These are phyloP conservation scores for Montipora cactus DNA, from an alignment of 64 coral and sea anemone genomes.

Conservation along the genomic window DNA sequence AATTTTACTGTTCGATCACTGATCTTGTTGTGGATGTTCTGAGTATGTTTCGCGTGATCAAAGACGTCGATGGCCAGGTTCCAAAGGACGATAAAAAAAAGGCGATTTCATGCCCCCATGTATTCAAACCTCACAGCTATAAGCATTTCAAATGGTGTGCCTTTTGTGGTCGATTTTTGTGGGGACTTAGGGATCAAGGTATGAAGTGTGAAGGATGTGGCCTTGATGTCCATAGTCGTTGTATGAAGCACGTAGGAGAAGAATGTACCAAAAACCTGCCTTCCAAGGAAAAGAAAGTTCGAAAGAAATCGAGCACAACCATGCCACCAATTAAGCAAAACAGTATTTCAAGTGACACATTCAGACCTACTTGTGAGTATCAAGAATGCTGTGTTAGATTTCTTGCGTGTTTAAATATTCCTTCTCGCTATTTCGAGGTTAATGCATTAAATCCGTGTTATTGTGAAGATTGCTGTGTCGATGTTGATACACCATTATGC, in stretches of 20 bases:
- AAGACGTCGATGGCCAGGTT: constrained; percentile 72
- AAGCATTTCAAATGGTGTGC: constrained; percentile 99
- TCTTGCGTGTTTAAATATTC: constrained; percentile 75
- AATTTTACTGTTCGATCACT: constrained; percentile 71
- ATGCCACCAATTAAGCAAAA: constrained; percentile 42
- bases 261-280: constrained; percentile 66
- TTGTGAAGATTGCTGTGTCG: constrained; percentile 95
- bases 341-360: constrained; percentile 61
- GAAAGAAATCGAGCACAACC: constrained; percentile 43
- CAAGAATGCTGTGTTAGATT: constrained; percentile 92
- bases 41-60: constrained; percentile 74
- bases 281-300: constrained; percentile 57
- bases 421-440: constrained; percentile 81
- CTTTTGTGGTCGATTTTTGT: constrained; percentile 92
- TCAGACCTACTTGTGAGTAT: constrained; percentile 87
- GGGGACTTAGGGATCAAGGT: constrained; percentile 94
- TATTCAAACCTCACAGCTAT: constrained; percentile 86
- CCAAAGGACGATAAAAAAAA: constrained; percentile 72
- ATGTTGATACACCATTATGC: constrained; percentile 93
- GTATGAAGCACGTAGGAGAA: constrained; percentile 64
- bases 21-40: constrained; percentile 95
- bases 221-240: constrained; percentile 90
- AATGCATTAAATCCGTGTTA: constrained; percentile 95
- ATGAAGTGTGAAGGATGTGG: constrained; percentile 92
- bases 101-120: constrained; percentile 61